Evolutionary conservation across 2,888 invertebrate species (phyloP), one percentile per base, ranked within the genome.

Genomic region (Anorthoa munda): DNA sequence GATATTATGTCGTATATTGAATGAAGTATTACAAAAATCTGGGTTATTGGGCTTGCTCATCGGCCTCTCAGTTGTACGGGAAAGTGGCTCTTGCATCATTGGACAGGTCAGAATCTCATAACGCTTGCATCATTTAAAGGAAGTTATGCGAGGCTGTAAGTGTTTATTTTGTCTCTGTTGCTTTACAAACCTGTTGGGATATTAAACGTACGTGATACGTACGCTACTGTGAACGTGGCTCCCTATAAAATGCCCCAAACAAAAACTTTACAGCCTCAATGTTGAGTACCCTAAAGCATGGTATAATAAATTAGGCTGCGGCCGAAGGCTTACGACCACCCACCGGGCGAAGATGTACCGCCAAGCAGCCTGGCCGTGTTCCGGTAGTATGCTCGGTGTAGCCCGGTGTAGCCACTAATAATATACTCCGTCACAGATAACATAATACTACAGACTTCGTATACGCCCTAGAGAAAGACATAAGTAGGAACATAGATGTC

Each of bases 51-150:
- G 92, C 91, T 89, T 91, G 90, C 88, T 85, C 88, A 88, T 90
- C 92, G 92, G 91, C 92, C 92, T 92, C 90, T 91, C 86, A 71
- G 85, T 82, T 88, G 81, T 91, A 92, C 91, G 94, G 92, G 95
- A 95, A 95, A 95, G 95, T 94, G 89, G 92, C 90, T 93, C 93
- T 95, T 95, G 92, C 95, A 86, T 95, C 95, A 95, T 85, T 80
- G 86, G 82, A 86, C 92, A 88, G 92, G 94, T 93, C 93, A 92
- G 87, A 87, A 88, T 92, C 93, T 93, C 93, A 93, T 93, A 94
- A 94, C 86, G 75, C 87, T 94, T 95, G 93, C 95, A 92, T 94
- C 93, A 95, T 88, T 86, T 70, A 81, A 82, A 89, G 90, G 90
- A 90, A 88, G 91, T 92, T 92, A 91, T 92, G 86, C 83, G 86